phyloP scores from a whole-genome alignment of 2,113 vertebrate species.

The Psephotus haematonotus region DNA sequence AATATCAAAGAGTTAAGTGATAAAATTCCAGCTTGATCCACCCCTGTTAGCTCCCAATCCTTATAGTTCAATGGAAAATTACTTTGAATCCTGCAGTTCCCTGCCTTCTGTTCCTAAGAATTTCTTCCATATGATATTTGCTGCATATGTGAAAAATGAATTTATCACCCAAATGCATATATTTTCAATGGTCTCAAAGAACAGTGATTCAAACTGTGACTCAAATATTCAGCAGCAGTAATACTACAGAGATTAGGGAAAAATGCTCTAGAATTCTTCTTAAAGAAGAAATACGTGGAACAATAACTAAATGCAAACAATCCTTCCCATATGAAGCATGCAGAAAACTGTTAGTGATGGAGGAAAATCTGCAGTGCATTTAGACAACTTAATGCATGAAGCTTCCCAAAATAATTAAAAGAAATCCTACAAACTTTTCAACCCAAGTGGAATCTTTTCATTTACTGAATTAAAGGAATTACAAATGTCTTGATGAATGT shows the following conservation, averaged over 20 bases:
- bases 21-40: not conserved
- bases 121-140: not conserved
- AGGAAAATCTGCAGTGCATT: not conserved
- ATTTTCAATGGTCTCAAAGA: constrained; percentile 32
- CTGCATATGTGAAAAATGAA: constrained; percentile 28
- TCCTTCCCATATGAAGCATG: not conserved
- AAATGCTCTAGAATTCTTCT: not conserved
- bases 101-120: not conserved
- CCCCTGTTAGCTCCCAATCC: not conserved
- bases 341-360: not conserved
- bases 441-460: not conserved
- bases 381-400: constrained; percentile 53
- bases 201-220: not conserved
- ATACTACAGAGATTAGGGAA: not conserved
- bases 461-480: constrained; percentile 25
- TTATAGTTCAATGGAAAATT: not conserved
- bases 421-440: not conserved
- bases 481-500: not conserved
- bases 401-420: constrained; percentile 38
- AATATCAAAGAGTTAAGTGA: not conserved
- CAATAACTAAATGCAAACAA: not conserved
- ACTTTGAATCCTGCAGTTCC: not conserved
- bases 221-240: constrained; percentile 10
- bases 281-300: constrained; percentile 14
- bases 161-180: not conserved